These are phyloP conservation scores for Ophion costatus DNA, from an alignment of 2,888 invertebrate genomes.

Conservation along the genomic window DNA sequence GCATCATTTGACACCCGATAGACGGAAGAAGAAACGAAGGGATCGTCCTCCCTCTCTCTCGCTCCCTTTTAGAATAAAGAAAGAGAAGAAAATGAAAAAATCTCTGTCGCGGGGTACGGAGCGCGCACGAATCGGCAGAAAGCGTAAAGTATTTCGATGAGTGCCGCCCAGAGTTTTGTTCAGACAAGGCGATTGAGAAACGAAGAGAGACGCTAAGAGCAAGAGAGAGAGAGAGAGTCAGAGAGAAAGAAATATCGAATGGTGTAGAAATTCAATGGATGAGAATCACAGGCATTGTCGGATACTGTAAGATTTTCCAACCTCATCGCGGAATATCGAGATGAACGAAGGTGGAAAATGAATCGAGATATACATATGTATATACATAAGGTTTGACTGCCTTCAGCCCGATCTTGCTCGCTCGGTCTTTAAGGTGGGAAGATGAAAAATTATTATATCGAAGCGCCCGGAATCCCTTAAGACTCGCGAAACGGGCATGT, in stretches of 20 bases:
- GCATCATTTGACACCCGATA: conserved; percentile 82
- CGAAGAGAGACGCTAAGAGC: conserved; percentile 17
- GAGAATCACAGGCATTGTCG: conserved; percentile 81
- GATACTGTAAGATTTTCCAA: conserved; percentile 44
- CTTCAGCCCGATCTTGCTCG: conserved; percentile 32
- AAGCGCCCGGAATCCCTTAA: conserved; percentile 74
- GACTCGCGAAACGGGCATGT: conserved; percentile 65
- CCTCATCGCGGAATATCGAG: conserved; percentile 59
- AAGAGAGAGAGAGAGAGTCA: conserved; percentile 14
- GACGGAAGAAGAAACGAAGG: conserved; percentile 72
- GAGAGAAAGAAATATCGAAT: conserved; percentile 40
- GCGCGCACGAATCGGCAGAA: conserved; percentile 32
- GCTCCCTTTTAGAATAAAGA: not conserved
- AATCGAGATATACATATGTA: conserved; percentile 63
- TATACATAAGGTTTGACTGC: not conserved
- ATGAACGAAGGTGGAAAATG: conserved; percentile 74
- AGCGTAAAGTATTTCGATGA: conserved; percentile 53
- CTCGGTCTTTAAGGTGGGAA: conserved; percentile 60
- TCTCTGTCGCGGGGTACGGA: conserved; percentile 54
- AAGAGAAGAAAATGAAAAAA: conserved; percentile 40
- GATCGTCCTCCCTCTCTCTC: not conserved
- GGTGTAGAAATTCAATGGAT: conserved; percentile 79
- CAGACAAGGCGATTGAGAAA: conserved; percentile 51
- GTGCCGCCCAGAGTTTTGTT: conserved; percentile 52
- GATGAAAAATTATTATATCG: conserved; percentile 78